Base-by-base conservation (phyloP, 2,113 vertebrate genomes). In the Polypterus senegalus region DNA sequence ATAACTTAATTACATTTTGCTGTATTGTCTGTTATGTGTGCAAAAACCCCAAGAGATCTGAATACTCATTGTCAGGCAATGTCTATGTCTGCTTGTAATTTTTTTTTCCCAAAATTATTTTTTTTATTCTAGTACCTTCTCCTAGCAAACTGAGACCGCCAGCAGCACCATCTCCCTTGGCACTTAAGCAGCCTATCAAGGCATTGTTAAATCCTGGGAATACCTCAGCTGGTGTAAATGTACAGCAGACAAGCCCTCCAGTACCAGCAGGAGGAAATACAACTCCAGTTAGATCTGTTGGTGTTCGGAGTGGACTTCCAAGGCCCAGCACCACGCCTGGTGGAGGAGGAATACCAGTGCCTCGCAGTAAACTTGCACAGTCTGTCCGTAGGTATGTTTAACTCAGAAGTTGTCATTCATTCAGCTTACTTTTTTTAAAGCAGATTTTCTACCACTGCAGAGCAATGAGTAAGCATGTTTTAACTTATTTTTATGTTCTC, bases 321-420 rank as follows among this genome's bases (percentile, higher is more conserved):
- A 93, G 94, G 71, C 92, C 92, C 58, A 96, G 92, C 67, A 90
- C 88, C 71, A 83, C 84, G 68, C 75, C 89, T 48, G 45, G 81
- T 0, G 92, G 91, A 0, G 91, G 89, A 69, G 89, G 90, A 51
- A 89, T 97, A 75, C 91, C 94, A 76, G 83, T 95, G 86, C 92
- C 96, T 79, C 93, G 94, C 60, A 98, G 93, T 86, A 97, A 97
- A 75, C 85, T 98, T 87, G 93, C 87, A 74, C 96, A 98, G 67
- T 92, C 96, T 63, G 88, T 97, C 64, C 92, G 94, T 80, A 92
- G 96, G 96, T 97, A 76, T 76, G 83, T 73, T 6, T 9, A 47
- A 27, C 27, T 27, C 27, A 27, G 27, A 27, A 27, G 27, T 27
- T 27, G 27, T 27, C 27, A 27, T 27, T 27, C 27, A 27, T 27